Evolutionary conservation across 2,113 vertebrate genomes (phyloP).

Genomic region (Colius striatus): DNA sequence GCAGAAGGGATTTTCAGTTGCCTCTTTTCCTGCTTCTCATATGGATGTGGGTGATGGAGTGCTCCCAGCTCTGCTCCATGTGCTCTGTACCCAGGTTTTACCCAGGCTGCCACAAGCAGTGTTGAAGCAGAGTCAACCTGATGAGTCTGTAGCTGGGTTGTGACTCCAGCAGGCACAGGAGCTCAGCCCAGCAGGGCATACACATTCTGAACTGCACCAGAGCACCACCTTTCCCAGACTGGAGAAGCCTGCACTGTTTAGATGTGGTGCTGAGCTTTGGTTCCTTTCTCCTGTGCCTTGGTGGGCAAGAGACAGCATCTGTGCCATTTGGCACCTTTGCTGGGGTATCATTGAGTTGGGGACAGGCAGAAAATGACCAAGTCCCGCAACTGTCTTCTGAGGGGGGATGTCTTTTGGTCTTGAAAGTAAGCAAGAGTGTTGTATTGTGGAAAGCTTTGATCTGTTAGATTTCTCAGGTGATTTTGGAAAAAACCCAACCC

Average conservation of each 20-base stretch:
- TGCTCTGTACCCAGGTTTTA: neutral
- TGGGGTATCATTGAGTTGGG: neutral
- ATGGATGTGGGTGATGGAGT: rapidly evolving
- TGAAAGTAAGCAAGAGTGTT: neutral
- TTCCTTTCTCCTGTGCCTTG: rapidly evolving
- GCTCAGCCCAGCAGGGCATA: neutral
- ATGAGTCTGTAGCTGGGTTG: neutral
- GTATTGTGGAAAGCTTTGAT: neutral
- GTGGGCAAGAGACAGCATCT: neutral
- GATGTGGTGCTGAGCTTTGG: neutral
- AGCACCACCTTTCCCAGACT: neutral
- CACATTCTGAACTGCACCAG: rapidly evolving
- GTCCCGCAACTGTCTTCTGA: neutral
- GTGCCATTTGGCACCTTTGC: neutral
- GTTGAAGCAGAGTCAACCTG: neutral
- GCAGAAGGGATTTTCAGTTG: neutral
- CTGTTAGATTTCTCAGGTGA: neutral
- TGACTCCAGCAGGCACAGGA: rapidly evolving
- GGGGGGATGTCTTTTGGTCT: neutral
- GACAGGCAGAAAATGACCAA: neutral
- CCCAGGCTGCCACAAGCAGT: neutral
- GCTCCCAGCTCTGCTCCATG: neutral
- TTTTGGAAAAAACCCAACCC: neutral
- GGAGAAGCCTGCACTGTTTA: neutral
- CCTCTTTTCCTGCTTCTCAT: neutral